A percentile compares a stretch with the other conserved stretches of the same genome.
These are phyloP conservation scores for Rhogogaster chlorosoma DNA, from an alignment of 2,888 invertebrate species.

Conservation along the genomic window DNA sequence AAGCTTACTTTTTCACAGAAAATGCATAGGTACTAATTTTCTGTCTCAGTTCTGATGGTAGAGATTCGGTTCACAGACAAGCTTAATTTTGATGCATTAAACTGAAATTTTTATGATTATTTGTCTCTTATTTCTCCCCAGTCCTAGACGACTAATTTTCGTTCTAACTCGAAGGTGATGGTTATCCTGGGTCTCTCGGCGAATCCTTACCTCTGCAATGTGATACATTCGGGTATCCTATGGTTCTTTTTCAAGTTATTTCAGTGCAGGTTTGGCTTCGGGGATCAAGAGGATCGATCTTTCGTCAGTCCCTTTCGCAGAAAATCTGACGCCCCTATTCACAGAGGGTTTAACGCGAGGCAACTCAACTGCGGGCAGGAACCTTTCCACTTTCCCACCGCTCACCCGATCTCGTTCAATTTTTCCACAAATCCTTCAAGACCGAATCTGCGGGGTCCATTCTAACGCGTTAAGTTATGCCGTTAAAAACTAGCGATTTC, in stretches of 20 bases:
- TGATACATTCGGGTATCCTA: slow-evolving; percentile 1
- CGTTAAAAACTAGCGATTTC: neutral
- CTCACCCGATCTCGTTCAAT: slow-evolving; percentile 23
- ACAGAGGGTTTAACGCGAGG: slow-evolving; percentile 6
- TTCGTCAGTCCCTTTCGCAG: neutral
- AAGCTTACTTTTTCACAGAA: too few relatives aligned
- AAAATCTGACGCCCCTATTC: slow-evolving; percentile 33
- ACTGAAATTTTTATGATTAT: too few relatives aligned
- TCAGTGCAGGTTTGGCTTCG: neutral
- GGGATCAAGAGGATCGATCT: slow-evolving; percentile 25
- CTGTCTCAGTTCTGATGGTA: too few relatives aligned
- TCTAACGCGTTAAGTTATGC: neutral
- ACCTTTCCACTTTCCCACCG: slow-evolving; percentile 7
- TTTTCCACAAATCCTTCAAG: slow-evolving; percentile 9
- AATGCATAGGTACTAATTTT: too few relatives aligned
- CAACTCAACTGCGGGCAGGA: slow-evolving; percentile 6
- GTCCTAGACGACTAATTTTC: neutral
- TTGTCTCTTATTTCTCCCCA: neutral
- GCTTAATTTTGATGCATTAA: too few relatives aligned
- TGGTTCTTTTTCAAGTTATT: neutral
- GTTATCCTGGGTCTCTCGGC: neutral
- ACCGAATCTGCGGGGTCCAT: neutral
- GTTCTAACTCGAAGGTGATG: neutral
- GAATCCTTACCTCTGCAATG: slow-evolving; percentile 6
- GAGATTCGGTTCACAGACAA: too few relatives aligned